Conservation (phyloP, 2,888 invertebrate genomes). For the Pristionchus arcanus region DNA sequence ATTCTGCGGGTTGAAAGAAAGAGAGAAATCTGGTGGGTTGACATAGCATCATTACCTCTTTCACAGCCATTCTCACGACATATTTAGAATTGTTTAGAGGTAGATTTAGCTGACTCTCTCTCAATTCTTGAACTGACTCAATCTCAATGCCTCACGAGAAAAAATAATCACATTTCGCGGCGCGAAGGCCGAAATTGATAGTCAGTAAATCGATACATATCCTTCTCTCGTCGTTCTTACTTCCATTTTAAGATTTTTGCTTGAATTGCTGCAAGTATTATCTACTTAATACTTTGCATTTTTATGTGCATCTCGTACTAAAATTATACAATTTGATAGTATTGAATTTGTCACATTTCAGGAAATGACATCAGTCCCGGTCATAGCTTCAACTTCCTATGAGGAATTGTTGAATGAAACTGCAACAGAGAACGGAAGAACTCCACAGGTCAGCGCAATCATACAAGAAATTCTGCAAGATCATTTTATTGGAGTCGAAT, state of each 20-base stretch:
- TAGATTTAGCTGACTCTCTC: neutral
- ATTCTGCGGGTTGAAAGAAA: neutral
- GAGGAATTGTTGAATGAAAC: neutral
- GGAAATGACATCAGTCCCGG: neutral
- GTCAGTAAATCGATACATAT: neutral
- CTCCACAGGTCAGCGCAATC: neutral
- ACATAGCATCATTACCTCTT: neutral
- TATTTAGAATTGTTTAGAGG: neutral
- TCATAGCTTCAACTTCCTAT: neutral
- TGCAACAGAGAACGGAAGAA: neutral
- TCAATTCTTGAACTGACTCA: conserved; percentile 1
- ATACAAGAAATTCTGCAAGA: neutral
- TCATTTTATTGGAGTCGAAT: neutral
- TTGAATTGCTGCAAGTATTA: neutral
- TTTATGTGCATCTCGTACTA: neutral
- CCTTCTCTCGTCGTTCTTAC: neutral
- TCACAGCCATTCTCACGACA: neutral
- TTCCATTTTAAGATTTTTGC: neutral
- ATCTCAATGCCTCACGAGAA: neutral
- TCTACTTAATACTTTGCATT: neutral
- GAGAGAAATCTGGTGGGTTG: neutral
- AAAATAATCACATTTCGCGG: conserved; percentile 40
- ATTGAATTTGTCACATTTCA: neutral
- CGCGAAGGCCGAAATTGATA: neutral
- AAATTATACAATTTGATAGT: neutral